Percentiles rank a stretch among this genome's conserved stretches.
phyloP scores from a whole-genome alignment of 2,888 invertebrate genomes.

The Proisotoma minuta region DNA sequence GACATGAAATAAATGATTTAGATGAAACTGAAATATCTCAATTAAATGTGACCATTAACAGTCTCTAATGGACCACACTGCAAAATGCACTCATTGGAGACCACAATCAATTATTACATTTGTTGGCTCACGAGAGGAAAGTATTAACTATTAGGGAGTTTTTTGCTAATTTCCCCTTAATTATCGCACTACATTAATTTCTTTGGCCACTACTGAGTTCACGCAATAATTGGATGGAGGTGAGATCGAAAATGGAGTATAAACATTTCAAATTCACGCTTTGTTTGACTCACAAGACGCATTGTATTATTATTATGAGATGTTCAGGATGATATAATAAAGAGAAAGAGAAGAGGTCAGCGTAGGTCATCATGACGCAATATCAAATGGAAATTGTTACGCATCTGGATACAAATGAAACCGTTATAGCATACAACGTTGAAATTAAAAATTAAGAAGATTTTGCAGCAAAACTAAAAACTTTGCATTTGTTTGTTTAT shows the following conservation, averaged over 20 bases:
- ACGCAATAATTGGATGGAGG: background rate
- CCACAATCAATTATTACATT: background rate
- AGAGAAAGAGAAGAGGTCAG: background rate
- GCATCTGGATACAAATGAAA: too few relatives aligned
- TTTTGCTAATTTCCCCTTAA: slow-evolving; percentile 1
- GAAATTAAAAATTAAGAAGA: too few relatives aligned
- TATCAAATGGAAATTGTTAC: too few relatives aligned
- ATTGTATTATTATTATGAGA: too few relatives aligned
- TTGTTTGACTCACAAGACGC: slow-evolving; percentile 6
- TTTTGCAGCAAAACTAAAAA: too few relatives aligned
- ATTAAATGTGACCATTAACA: too few relatives aligned
- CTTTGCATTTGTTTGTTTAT: too few relatives aligned
- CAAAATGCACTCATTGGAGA: background rate
- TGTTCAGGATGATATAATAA: background rate
- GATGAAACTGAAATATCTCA: too few relatives aligned
- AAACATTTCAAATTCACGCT: slow-evolving; percentile 2
- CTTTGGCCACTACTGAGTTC: background rate
- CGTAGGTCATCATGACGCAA: too few relatives aligned
- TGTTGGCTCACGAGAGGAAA: background rate
- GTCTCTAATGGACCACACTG: too few relatives aligned
- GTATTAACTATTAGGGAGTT: background rate
- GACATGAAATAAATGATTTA: too few relatives aligned
- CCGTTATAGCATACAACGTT: too few relatives aligned
- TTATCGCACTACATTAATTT: slow-evolving; percentile 5
- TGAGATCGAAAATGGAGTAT: background rate